Base-by-base conservation (phyloP, 2,113 vertebrate genomes). In the Psammodynastes pulverulentus region DNA sequence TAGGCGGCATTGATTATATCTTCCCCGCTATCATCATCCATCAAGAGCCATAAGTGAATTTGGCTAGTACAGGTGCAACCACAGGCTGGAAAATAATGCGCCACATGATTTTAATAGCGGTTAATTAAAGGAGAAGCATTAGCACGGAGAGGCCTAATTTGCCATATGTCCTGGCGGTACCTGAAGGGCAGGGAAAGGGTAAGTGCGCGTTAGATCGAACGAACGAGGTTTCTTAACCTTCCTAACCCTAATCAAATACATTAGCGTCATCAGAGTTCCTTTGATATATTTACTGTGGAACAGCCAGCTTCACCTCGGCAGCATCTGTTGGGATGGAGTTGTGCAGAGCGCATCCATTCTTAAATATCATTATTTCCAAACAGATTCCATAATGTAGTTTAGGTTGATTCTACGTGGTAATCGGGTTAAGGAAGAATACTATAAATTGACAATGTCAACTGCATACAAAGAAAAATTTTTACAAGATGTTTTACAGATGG, bases 251-350 rank as follows among this genome's bases (percentile, higher is more conserved):
- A 96, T 96, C 95, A 96, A 96, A 96, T 88, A 15, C 79, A 95
- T 96, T 95, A 94, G 67, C 94, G 86, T 94, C 96, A 95, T 94
- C 93, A 91, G 17, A 91, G 89, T 94, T 7, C 5, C 87, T 45
- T 91, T 92, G 84, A 93, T 92, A 54, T 92, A 95, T 96, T 95
- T 96, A 93, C 91, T 93, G 2, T 45, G 29, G 29, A 58, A 43
- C 88, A 21, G 62, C 51, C 90, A 92, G 43, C 15, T 91, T 52
- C 0, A 0, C 4, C 90, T 92, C 87, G n/a, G 87, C 91, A 92
- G 79, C 93, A 94, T 95, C 94, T 96, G 95, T 93, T 95, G 87
- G 93, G 94, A 94, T 94, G 96, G 92, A 95, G 95, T 96, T 95
- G 93, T 24, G 88, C 52, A 49, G 51, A 10, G 67, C 89, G 90